A percentile compares a stretch with the other conserved stretches of the same genome.
phyloP scores from a whole-genome alignment of 2,113 vertebrate species.

The Sylvietta virens region DNA sequence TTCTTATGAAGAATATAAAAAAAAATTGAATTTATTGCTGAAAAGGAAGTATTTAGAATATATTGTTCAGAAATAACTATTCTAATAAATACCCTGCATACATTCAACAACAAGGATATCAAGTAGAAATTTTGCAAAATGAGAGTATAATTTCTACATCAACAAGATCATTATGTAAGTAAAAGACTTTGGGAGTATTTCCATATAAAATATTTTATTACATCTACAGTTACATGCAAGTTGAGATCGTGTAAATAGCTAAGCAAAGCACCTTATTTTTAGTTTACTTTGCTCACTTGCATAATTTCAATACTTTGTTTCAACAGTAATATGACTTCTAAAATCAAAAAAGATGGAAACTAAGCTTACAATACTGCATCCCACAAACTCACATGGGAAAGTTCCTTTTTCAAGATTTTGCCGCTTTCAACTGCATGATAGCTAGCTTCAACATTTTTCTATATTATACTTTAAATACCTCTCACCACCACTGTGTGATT shows the following conservation, averaged over 20 bases:
- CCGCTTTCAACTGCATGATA: neutral
- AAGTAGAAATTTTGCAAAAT: neutral
- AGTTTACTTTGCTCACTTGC: neutral
- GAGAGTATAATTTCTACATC: neutral
- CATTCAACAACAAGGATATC: neutral
- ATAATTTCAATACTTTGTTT: neutral
- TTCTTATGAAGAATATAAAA: neutral
- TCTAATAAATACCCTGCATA: neutral
- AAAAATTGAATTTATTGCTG: neutral
- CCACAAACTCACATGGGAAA: neutral
- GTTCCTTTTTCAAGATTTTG: neutral
- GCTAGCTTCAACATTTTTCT: neutral
- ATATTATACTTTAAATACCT: neutral
- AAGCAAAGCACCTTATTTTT: neutral
- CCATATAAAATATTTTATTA: neutral
- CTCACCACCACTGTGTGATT: neutral
- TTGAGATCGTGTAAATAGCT: neutral
- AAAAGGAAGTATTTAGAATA: neutral
- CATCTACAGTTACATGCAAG: neutral
- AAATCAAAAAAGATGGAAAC: neutral
- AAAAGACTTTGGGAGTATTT: neutral
- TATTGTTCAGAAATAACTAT: neutral
- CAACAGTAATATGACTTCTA: neutral
- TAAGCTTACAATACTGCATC: neutral
- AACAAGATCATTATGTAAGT: neutral